Conservation (phyloP, 2,113 vertebrate genomes). For the Vidua macroura region DNA sequence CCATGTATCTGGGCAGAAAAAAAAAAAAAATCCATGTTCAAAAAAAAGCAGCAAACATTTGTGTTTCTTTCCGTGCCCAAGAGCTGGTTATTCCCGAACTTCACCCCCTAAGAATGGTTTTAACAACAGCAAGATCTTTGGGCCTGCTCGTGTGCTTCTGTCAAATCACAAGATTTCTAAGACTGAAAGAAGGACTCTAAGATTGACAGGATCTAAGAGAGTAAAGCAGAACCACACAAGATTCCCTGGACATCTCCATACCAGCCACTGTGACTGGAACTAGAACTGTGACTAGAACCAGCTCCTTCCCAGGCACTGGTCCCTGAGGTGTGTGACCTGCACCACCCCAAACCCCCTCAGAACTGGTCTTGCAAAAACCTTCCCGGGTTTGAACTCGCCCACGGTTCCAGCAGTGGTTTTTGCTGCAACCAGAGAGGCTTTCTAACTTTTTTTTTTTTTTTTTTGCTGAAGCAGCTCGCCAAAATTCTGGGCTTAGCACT, state of each 20-base stretch:
- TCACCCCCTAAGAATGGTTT: neutral
- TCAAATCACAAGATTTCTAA: neutral
- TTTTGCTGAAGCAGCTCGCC: neutral
- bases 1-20: neutral
- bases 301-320: neutral
- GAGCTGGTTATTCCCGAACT: neutral
- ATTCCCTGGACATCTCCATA: neutral
- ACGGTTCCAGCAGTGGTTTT: neutral
- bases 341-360: neutral
- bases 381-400: neutral
- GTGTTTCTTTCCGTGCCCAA: neutral
- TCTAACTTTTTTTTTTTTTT: neutral
- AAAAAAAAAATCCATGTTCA: neutral
- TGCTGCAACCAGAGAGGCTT: conserved; percentile 17
- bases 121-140: neutral
- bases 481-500: conserved; percentile 20
- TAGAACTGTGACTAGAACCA: neutral
- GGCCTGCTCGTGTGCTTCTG: neutral
- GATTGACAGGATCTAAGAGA: neutral
- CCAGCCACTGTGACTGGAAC: neutral
- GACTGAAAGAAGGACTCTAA: neutral
- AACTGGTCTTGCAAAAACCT: neutral
- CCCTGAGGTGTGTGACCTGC: neutral
- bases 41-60: neutral
- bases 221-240: neutral